Evolutionary conservation across 2,888 invertebrate species (phyloP), one percentile per base, ranked within the genome.

Genomic region (Agrochola lychnidis): DNA sequence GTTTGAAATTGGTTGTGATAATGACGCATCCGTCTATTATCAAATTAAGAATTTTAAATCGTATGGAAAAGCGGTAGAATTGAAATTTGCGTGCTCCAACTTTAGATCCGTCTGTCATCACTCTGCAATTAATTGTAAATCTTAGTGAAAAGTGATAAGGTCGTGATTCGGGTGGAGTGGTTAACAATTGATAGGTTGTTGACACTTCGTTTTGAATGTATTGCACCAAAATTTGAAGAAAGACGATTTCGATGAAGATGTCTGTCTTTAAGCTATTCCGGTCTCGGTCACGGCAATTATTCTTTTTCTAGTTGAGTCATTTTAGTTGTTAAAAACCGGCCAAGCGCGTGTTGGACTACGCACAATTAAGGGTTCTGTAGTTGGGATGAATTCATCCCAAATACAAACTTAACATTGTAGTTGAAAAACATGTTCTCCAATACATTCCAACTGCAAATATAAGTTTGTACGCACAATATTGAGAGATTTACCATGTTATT

Each of bases 141-240:
- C 77, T 72, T 87, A 68, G 73, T 63, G 22, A 57, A n/a, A 59
- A 56, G 76, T 73, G 70, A 63, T 79, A 78, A 64, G 73, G 85
- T 76, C 62, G 67, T 42, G 36, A 71, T 74, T 86, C 57, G 62
- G 19, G 16, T 79, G 72, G 30, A 25, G 22, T 36, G 19, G 12
- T 22, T 74, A 76, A 87, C 81, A 87, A 87, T 84, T 76, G 76
- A 80, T 78, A 76, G 85, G 77, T 87, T 83, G 80, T 81, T 82
- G 84, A 87, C 84, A 83, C 80, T 84, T 81, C 51, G 40, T 68
- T 87, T 74, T 78, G 42, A 78, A 70, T 67, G 63, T 70, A 81
- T 74, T 71, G 62, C 63, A 59, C 40, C 48, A 69, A 76, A 72
- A 48, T 66, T 71, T 71, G 62, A 71, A 22, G 61, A 83, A 70